Base-by-base conservation (phyloP, 2,113 vertebrate genomes). In the Pitta sordida region DNA sequence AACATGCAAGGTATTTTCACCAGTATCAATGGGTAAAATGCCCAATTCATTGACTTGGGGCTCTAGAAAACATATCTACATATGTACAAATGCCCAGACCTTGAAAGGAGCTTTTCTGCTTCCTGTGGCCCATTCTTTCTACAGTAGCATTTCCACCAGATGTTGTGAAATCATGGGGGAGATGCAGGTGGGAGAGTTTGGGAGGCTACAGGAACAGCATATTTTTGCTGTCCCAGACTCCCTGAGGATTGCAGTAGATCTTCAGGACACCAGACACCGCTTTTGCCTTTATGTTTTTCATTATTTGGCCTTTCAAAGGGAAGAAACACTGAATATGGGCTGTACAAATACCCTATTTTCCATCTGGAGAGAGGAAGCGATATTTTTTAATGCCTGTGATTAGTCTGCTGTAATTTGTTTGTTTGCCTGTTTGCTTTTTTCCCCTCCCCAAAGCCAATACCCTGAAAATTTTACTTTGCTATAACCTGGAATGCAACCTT, bases 351-450 rank as follows among this genome's bases (percentile, higher is more conserved):
- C 13, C 2, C 78, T 44, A 51, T 88, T 83, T 86, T 70, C 94
- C 94, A 90, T 88, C 90, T 94, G 94, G 93, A 94, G 85, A 22
- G 79, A 62, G 84, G 75, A 76, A 86, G 18, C 18, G 26, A 64
- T 91, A 9, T 52, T 83, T 88, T 89, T 94, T 88, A 36, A 90
- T 70, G 79, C 19, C 75, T 67, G 79, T 69, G 83, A 94, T 94
- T 90, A 90, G 63, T 53, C 92, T 67, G 85, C 4, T 3, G 75
- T 83, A 77, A 96, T 96, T 83, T 73, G 70, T 76, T 95, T 95
- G 68, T 88, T 90, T 76, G 67, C 73, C 80, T 70, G 14, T 30
- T 86, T 6, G 14, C 24, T 46, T 24, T 36, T 17, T 67, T 49
- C 26, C 20, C 9, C 34, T 81, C 46, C 18, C 19, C 17, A 17